phyloP scores from a whole-genome alignment of 1,140 invertebrate genomes.

The Scaptodrosophila lebanonensis region DNA sequence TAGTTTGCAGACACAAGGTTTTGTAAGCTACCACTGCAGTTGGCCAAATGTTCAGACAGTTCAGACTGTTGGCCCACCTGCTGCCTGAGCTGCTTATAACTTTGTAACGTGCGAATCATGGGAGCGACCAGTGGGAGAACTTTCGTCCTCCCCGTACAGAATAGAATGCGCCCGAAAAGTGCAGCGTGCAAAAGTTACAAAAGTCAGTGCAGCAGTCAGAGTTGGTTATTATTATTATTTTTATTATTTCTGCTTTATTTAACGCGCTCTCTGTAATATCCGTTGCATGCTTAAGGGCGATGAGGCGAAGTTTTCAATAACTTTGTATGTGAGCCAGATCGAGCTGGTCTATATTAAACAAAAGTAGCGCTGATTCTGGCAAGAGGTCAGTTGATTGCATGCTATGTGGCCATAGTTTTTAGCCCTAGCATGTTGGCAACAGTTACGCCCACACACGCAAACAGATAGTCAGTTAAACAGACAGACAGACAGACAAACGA shows the following conservation, averaged over 20 bases:
- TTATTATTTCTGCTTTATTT: conserved; percentile 58
- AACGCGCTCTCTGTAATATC: conserved; percentile 36
- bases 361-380: conserved; percentile 56
- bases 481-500: conserved; percentile 11
- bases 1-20: conserved; percentile 59
- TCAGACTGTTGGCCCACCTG: no score
- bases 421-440: conserved; percentile 47
- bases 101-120: conserved; percentile 33
- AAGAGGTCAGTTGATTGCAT: conserved; percentile 52
- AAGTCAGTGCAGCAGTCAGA: conserved; percentile 47
- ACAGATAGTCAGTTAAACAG: conserved; percentile 4
- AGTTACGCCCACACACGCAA: conserved; percentile 41
- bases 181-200: conserved; percentile 46
- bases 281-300: conserved; percentile 25
- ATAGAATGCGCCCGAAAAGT: conserved; percentile 47
- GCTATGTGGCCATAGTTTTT: conserved; percentile 62
- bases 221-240: conserved; percentile 59
- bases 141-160: conserved; percentile 22
- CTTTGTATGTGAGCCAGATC: no score
- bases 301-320: conserved; percentile 26
- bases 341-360: no score
- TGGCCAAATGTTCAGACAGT: no score
- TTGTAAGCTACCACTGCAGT: conserved; percentile 57
- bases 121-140: background rate
- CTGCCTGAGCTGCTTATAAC: conserved; percentile 64